Conservation (phyloP, 1,140 invertebrate species). For the Ips nitidus region DNA sequence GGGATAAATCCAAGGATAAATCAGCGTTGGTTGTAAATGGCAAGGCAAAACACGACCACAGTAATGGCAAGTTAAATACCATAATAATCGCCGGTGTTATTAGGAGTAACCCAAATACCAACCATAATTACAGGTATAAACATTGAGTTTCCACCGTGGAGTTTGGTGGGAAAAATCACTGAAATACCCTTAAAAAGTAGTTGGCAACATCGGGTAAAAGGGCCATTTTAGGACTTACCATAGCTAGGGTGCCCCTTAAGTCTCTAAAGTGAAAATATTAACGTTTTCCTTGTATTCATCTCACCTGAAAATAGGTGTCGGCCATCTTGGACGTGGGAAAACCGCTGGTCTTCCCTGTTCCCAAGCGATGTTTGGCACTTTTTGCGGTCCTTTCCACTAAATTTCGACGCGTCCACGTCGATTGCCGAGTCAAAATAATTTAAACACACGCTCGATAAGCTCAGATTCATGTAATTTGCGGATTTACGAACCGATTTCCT, state of each 20-base stretch:
- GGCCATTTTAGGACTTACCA: too few species aligned
- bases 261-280: too few species aligned
- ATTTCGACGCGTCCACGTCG: too few species aligned
- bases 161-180: too few species aligned
- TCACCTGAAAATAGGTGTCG: slow-evolving; percentile 36
- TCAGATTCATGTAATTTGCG: too few species aligned
- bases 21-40: neutral
- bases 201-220: too few species aligned
- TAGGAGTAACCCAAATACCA: slow-evolving; percentile 31
- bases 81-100: neutral
- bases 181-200: too few species aligned
- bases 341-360: slow-evolving; percentile 21
- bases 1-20: neutral
- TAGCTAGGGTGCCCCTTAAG: too few species aligned
- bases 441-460: too few species aligned
- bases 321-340: slow-evolving; percentile 33
- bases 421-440: too few species aligned
- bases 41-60: neutral
- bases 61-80: neutral
- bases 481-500: too few species aligned
- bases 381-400: slow-evolving; percentile 12
- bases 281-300: neutral
- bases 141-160: neutral
- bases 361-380: slow-evolving; percentile 25
- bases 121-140: slow-evolving; percentile 7